A percentile compares a stretch with the other conserved stretches of the same genome.
Evolutionary conservation across 2,113 vertebrate genomes (phyloP).

Genomic region (Oxygymnocypris stewartii): DNA sequence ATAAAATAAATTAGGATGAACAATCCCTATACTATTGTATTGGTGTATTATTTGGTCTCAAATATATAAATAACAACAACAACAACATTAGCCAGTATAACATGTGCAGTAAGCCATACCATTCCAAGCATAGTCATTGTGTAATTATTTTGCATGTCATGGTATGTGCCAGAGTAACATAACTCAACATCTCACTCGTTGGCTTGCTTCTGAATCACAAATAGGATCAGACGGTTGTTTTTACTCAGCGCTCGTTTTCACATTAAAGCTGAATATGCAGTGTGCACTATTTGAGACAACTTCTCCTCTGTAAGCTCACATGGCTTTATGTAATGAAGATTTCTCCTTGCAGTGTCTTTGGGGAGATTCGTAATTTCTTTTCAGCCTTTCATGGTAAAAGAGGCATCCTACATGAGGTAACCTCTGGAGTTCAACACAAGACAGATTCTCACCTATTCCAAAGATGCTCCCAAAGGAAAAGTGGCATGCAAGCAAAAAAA

Average conservation of each 20-base stretch:
- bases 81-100: background rate
- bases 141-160: background rate
- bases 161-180: background rate
- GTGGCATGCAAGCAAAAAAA: background rate
- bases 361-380: slow-evolving; percentile 7
- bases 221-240: background rate
- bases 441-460: slow-evolving; percentile 7
- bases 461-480: slow-evolving; percentile 6
- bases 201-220: background rate
- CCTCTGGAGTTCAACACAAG: background rate
- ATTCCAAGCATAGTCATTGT: background rate
- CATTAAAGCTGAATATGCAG: background rate
- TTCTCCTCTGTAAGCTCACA: background rate
- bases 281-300: background rate
- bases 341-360: background rate
- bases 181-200: background rate
- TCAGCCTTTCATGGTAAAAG: slow-evolving; percentile 10
- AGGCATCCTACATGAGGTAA: slow-evolving; percentile 8
- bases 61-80: background rate
- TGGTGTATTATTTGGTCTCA: background rate
- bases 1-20: background rate
- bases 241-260: background rate
- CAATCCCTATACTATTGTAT: background rate
- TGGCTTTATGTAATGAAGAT: background rate
- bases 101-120: too few relatives aligned